These are phyloP conservation scores for Sclerurus mexicanus DNA, from an alignment of 2,113 vertebrate species.

Conservation along the genomic window DNA sequence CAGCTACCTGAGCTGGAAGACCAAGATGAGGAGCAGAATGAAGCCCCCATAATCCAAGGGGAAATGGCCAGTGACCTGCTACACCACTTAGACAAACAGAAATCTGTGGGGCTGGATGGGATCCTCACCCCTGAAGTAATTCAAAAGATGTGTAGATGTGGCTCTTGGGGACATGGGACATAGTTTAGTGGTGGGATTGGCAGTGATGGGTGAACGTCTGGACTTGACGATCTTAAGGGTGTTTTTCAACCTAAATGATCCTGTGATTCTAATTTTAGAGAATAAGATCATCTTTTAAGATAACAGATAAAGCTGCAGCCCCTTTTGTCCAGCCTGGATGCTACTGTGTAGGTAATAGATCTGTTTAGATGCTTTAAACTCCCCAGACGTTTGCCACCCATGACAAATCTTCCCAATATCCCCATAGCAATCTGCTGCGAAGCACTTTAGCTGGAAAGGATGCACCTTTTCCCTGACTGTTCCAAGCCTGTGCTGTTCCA, in stretches of 20 bases:
- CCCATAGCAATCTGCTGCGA: constrained; percentile 6
- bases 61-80: neutral
- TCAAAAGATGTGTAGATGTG: neutral
- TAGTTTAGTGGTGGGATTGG: neutral
- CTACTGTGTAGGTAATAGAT: neutral
- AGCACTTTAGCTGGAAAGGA: neutral
- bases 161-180: too few species aligned
- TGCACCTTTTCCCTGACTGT: neutral
- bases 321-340: neutral
- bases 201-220: neutral
- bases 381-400: neutral
- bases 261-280: neutral
- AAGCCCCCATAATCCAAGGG: neutral
- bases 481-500: neutral
- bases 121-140: neutral
- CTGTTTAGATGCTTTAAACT: neutral
- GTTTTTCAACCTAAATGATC: neutral
- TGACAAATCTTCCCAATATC: neutral
- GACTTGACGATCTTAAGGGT: neutral
- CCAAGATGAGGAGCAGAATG: neutral
- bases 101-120: neutral
- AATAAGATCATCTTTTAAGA: neutral
- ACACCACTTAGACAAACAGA: neutral
- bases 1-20: neutral
- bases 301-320: neutral